A percentile compares a stretch with the other conserved stretches of the same genome.
These are phyloP conservation scores for Grammomys dolichurus DNA, from an alignment of 2,113 vertebrate genomes.

Conservation along the genomic window DNA sequence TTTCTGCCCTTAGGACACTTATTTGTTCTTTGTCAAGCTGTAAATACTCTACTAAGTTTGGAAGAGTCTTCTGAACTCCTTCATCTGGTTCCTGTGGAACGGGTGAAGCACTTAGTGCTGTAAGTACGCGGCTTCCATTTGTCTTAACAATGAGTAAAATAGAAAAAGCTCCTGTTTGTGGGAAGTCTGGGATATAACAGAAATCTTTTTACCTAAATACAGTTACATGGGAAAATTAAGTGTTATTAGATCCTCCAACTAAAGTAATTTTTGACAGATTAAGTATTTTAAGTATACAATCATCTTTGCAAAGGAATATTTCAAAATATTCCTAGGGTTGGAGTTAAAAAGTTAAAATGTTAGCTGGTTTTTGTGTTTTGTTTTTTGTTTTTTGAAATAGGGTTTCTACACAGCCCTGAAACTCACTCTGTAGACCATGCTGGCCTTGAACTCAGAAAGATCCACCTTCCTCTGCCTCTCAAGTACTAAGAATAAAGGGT, in stretches of 20 bases:
- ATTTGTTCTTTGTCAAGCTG: conserved; percentile 94
- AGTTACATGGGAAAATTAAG: conserved; percentile 8
- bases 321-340: background rate
- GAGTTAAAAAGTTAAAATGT: background rate
- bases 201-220: background rate
- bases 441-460: background rate
- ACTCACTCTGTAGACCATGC: background rate
- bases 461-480: background rate
- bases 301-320: background rate
- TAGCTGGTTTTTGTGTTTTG: background rate
- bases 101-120: conserved; percentile 90
- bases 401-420: background rate
- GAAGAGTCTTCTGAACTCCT: conserved; percentile 92
- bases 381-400: background rate
- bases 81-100: conserved; percentile 90
- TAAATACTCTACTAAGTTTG: conserved; percentile 94
- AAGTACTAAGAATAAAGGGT: background rate
- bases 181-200: background rate
- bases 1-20: conserved; percentile 88
- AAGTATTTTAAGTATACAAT: conserved; percentile 2
- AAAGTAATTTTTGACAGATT: background rate
- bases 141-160: background rate
- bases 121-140: conserved; percentile 83
- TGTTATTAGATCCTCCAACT: background rate
- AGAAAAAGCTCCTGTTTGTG: background rate